Percentiles rank a stretch among this genome's conserved stretches.
These are phyloP conservation scores for Phthorimaea operculella DNA, from an alignment of 1,140 invertebrate species.

Conservation along the genomic window DNA sequence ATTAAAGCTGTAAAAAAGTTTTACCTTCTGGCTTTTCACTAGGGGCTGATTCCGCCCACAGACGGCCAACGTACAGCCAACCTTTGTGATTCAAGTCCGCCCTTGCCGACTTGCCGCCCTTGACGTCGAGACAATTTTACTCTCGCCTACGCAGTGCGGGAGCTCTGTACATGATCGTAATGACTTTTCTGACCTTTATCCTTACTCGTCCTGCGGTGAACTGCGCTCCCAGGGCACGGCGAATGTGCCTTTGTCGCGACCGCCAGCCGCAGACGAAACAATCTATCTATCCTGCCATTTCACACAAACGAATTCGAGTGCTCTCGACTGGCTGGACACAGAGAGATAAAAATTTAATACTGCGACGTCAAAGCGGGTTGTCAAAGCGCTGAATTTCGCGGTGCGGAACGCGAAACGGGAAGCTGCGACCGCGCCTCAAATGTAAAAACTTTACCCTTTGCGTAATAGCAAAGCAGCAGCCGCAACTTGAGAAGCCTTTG, in stretches of 20 bases:
- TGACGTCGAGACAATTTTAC: slow-evolving; percentile 43
- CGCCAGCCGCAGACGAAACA: slow-evolving; percentile 19
- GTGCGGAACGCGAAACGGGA: slow-evolving; percentile 41
- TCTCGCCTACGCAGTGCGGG: slow-evolving; percentile 44
- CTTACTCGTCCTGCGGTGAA: slow-evolving; percentile 31
- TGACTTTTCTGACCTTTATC: slow-evolving; percentile 50
- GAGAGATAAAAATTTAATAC: slow-evolving; percentile 58
- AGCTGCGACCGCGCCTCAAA: slow-evolving; percentile 45
- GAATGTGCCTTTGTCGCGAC: slow-evolving; percentile 35
- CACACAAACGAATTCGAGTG: slow-evolving; percentile 26
- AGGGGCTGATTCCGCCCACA: slow-evolving; percentile 13
- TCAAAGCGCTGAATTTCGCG: slow-evolving; percentile 45
- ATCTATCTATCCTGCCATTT: not conserved
- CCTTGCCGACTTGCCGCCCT: slow-evolving; percentile 23
- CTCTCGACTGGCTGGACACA: slow-evolving; percentile 4
- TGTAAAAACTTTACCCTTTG: slow-evolving; percentile 62
- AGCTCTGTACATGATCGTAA: slow-evolving; percentile 28
- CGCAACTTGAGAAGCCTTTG: slow-evolving; percentile 54
- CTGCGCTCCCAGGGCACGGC: slow-evolving; percentile 1
- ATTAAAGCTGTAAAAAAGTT: slow-evolving; percentile 6
- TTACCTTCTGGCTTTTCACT: not conserved
- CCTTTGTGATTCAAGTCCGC: slow-evolving; percentile 35
- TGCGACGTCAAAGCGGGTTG: slow-evolving; percentile 56
- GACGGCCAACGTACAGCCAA: slow-evolving; percentile 30
- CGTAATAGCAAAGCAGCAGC: slow-evolving; percentile 42